Conservation (phyloP, 1,140 invertebrate species). For the Trissolcus basalis region DNA sequence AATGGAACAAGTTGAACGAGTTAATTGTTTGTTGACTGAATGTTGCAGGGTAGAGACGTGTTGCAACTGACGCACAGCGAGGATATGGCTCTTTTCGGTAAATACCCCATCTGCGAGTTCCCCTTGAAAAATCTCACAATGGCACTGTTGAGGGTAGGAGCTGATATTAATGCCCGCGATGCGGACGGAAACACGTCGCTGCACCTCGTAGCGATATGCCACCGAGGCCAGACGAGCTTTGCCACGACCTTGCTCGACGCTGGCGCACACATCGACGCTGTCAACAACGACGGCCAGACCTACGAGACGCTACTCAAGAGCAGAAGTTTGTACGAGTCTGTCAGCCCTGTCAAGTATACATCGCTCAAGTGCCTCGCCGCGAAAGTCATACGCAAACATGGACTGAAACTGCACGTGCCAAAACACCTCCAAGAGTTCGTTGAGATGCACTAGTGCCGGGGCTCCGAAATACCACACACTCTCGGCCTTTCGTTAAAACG, state of each 20-base stretch:
- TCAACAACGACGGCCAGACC: constrained; percentile 87
- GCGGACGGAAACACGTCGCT: constrained; percentile 88
- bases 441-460: constrained; percentile 73
- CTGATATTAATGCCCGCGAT: constrained; percentile 85
- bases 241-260: constrained; percentile 83
- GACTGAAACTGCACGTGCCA: constrained; percentile 78
- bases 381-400: constrained; percentile 78
- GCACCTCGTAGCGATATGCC: constrained; percentile 82
- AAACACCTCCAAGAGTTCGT: constrained; percentile 76
- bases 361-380: constrained; percentile 89
- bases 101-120: constrained; percentile 86
- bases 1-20: too few species aligned
- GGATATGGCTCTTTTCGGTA: constrained; percentile 77
- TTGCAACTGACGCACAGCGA: constrained; percentile 88
- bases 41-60: constrained; percentile 81
- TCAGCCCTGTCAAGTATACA: constrained; percentile 88
- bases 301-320: constrained; percentile 82
- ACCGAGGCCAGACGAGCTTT: constrained; percentile 81
- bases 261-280: constrained; percentile 92
- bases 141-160: constrained; percentile 88
- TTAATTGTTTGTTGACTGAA: too few species aligned
- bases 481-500: neutral
- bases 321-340: constrained; percentile 80
- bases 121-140: constrained; percentile 84
- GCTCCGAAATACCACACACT: neutral